phyloP scores from a whole-genome alignment of 2,797 vertebrate genomes.

The Limnodromus scolopaceus region DNA sequence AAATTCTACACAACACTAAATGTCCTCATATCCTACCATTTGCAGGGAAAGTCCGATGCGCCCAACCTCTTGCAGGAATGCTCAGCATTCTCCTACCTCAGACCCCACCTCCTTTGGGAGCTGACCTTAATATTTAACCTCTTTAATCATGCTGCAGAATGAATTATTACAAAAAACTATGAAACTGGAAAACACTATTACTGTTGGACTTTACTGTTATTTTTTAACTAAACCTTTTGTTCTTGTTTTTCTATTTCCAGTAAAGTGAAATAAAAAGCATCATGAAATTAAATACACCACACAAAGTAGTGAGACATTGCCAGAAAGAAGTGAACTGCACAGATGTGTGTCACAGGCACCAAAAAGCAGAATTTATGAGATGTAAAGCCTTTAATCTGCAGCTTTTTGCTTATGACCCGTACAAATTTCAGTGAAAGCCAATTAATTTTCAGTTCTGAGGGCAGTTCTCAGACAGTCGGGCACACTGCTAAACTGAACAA shows the following conservation, averaged over 20 bases:
- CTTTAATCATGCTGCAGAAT: slow-evolving; percentile 3
- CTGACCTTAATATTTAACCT: slow-evolving; percentile 43
- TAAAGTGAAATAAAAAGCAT: slow-evolving; percentile 52
- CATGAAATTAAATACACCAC: slow-evolving; percentile 23
- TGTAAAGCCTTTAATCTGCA: slow-evolving; percentile 35
- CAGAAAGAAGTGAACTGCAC: neutral
- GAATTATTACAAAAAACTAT: slow-evolving; percentile 16
- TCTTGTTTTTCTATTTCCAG: slow-evolving; percentile 39
- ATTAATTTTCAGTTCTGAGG: slow-evolving; percentile 55
- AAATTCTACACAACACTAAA: neutral
- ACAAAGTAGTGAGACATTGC: neutral
- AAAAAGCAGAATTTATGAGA: neutral
- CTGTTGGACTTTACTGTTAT: slow-evolving; percentile 15
- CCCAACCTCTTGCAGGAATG: slow-evolving; percentile 33
- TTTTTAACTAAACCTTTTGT: slow-evolving; percentile 30
- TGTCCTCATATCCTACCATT: neutral
- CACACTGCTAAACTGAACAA: slow-evolving; percentile 47
- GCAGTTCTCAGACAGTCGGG: neutral
- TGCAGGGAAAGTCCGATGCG: neutral
- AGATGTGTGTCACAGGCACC: neutral
- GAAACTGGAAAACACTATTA: slow-evolving; percentile 12
- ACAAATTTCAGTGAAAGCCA: slow-evolving; percentile 42
- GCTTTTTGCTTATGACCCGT: slow-evolving; percentile 29
- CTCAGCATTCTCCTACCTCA: neutral
- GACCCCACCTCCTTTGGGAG: neutral